Conservation (phyloP, 1,140 invertebrate species). For the Lethocerus indicus region DNA sequence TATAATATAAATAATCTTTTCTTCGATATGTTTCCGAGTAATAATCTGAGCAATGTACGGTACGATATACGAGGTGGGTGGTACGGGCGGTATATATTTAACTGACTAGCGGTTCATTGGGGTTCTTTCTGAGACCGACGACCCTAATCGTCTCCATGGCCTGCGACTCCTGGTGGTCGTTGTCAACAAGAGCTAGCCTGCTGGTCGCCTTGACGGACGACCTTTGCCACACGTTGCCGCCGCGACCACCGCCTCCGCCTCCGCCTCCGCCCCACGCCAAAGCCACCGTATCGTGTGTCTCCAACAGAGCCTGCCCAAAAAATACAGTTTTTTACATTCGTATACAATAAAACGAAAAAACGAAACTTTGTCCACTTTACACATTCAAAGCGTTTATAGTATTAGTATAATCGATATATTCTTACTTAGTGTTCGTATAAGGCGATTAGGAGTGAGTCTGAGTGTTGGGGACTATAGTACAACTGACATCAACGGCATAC, state of each 20-base stretch:
- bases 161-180: slow-evolving; percentile 45
- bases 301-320: slow-evolving; percentile 14
- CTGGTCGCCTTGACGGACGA: slow-evolving; percentile 4
- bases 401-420: too few species aligned
- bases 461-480: too few species aligned
- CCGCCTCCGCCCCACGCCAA: slow-evolving; percentile 6
- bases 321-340: not conserved
- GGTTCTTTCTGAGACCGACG: slow-evolving; percentile 73
- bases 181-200: slow-evolving; percentile 36
- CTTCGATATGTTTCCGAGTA: too few species aligned
- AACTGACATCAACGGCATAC: too few species aligned
- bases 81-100: too few species aligned
- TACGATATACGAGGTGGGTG: too few species aligned
- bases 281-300: slow-evolving; percentile 19
- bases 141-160: slow-evolving; percentile 63
- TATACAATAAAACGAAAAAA: not conserved
- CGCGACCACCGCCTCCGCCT: slow-evolving; percentile 3
- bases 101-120: slow-evolving; percentile 80
- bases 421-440: too few species aligned
- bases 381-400: not conserved
- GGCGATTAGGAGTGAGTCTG: too few species aligned
- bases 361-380: not conserved
- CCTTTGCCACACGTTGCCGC: slow-evolving; percentile 10
- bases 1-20: too few species aligned
- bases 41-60: too few species aligned